Base-by-base conservation (phyloP, 1,140 invertebrate genomes). In the Heliconius hermathena region DNA sequence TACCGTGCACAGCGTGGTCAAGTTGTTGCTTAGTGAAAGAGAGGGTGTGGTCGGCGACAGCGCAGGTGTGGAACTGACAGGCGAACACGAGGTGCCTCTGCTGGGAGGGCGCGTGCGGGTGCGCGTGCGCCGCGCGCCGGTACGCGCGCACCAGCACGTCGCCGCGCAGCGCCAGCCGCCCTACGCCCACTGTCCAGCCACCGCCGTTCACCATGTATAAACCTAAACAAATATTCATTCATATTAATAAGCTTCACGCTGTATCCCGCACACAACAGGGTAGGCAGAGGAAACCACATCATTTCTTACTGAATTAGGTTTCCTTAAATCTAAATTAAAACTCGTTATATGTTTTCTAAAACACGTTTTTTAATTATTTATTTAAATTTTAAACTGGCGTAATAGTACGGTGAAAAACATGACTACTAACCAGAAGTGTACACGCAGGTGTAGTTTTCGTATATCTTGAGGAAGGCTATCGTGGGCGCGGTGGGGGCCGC, bases 61-160 rank as follows among this genome's bases (percentile, higher is more conserved):
- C 98, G 93, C 98, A 99, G 1, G 98, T 99, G 94, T 99, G 98
- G 95, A 99, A 98, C 96, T 99, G 97, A 87, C 96, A 97, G 73
- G 96, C 96, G 95, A 98, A 98, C 75, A 98, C 86, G 71, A 95
- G 87, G 75, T 92, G 89, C 74, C 95, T 82, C 85, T 81, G 78
- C 8, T 74, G 78, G 0, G 38, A 26, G 66, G 87, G 87, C n/a
- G 87, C 77, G 78, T 76, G 78, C 0, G 83, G 20, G 8, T 57
- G 54, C 76, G 88, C 82, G 72, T 91, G 89, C 83, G 92, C 92
- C 0, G 93, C 94, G 83, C 97, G 96, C 86, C 98, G 96, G 94
- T 98, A 99, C 89, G 98, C 98, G 91, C 98, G 98, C 83, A 99
- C 96, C 20, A 99, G 95, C 82, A 99, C 97, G 93, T 99, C 98